Evolutionary conservation across 2,113 vertebrate genomes (phyloP), one percentile per base, ranked within the genome.

Genomic region (Agelaius tricolor): DNA sequence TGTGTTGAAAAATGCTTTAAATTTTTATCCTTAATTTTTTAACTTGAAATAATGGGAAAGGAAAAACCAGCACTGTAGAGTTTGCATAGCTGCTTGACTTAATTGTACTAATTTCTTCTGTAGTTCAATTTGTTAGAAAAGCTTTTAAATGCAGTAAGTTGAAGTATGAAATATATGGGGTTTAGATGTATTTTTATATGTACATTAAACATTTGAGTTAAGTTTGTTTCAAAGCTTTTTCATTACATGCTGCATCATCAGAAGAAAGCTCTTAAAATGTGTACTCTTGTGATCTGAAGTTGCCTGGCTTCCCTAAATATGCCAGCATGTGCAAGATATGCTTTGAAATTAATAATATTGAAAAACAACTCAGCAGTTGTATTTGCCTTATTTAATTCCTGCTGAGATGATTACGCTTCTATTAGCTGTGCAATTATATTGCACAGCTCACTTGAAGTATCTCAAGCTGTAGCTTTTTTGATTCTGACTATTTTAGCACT

Each of bases 391-490:
- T 96, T 96, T 97, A 96, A 96, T 88, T 96, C 96, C 96, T 97
- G 93, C 95, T 96, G 96, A 94, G 95, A 93, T 67, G 44, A 97
- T 97, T 97, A 97, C 90, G 93, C 95, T 97, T 97, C 95, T 97
- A 97, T 98, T 98, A 97, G 96, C 97, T 95, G 91, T 95, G 85
- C 94, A 97, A 95, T 98, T 98, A 97, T 96, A 97, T 97, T 97
- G 69, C 80, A 87, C 52, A 94, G 69, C 91, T 97, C 86, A 93
- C 92, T 87, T 82, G 39, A 95, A 96, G 79, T 95, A 92, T 93
- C 94, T 97, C 91, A 97, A 94, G 92, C 92, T 94, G 90, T 96
- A 96, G 87, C 75, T 92, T 98, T 96, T 97, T 95, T 94, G 73
- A 93, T 88, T 89, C 69, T 85, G 90, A 47, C 87, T 93, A 47